Conservation (phyloP, 2,888 invertebrate species). For the Atethmia centrago region DNA sequence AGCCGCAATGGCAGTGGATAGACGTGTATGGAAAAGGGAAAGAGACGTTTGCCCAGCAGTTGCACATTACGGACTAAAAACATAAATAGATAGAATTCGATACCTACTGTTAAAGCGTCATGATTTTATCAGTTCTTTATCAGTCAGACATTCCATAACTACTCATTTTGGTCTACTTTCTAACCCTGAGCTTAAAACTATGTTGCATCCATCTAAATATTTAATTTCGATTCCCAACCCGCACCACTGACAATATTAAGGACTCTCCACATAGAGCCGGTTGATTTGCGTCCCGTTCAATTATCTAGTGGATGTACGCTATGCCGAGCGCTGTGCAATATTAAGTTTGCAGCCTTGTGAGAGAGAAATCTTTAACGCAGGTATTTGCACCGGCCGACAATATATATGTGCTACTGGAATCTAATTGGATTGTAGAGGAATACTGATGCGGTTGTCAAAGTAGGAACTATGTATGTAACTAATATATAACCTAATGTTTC, state of each 20-base stretch:
- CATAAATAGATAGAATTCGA: neutral
- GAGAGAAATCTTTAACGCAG: constrained; percentile 59
- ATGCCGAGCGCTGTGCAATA: constrained; percentile 60
- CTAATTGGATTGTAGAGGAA: constrained; percentile 11
- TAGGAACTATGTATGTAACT: too few relatives aligned
- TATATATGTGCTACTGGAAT: constrained; percentile 35
- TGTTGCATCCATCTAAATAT: neutral
- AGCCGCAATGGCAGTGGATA: neutral
- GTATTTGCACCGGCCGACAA: constrained; percentile 4
- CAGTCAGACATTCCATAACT: neutral
- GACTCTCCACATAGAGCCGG: constrained; percentile 25
- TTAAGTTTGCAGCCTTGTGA: constrained; percentile 59
- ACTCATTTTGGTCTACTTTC: neutral
- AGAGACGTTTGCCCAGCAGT: neutral
- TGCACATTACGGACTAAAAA: neutral
- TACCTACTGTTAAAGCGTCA: neutral
- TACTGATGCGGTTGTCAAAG: neutral
- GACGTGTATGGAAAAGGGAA: neutral
- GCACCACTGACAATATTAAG: constrained; percentile 4
- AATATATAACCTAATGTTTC: too few relatives aligned
- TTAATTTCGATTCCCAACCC: neutral
- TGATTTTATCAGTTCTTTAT: neutral
- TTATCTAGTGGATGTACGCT: constrained; percentile 59
- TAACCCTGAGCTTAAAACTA: neutral
- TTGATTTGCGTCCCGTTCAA: constrained; percentile 57